Evolutionary conservation across 2,113 vertebrate genomes (phyloP).

Genomic region (Apteryx mantelli): DNA sequence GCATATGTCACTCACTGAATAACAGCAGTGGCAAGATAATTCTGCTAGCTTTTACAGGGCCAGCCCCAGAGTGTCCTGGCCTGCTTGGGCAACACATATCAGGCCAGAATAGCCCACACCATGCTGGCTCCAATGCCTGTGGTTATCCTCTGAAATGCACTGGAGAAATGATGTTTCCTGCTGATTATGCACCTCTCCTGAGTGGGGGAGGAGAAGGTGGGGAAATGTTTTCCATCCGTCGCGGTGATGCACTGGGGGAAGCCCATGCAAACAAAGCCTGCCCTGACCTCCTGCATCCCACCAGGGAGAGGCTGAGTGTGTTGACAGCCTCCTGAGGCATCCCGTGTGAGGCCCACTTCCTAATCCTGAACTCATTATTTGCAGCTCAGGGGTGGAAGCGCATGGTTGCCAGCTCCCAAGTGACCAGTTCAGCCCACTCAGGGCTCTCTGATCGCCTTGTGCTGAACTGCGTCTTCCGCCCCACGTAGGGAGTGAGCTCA

Average conservation of each 20-base stretch:
- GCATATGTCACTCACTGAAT: not conserved
- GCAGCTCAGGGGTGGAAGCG: not conserved
- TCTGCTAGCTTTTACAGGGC: not conserved
- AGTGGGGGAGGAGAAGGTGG: not conserved
- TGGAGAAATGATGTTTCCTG: not conserved
- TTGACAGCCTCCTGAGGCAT: not conserved
- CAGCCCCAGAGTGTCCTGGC: not conserved
- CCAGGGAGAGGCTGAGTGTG: not conserved
- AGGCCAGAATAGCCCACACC: not conserved
- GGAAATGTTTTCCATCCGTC: constrained; percentile 9
- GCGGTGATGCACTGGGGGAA: not conserved
- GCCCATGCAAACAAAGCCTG: not conserved
- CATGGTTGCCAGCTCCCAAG: not conserved
- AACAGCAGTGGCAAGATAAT: not conserved
- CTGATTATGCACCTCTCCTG: not conserved
- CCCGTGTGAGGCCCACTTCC: not conserved
- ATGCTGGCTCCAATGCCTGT: not conserved
- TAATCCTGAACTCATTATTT: constrained; percentile 28
- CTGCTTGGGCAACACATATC: not conserved
- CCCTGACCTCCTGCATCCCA: not conserved
- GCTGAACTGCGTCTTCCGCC: not conserved
- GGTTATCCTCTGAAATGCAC: not conserved
- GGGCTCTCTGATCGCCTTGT: not conserved
- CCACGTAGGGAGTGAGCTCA: constrained; percentile 53
- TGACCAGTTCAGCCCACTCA: not conserved